Base-by-base conservation (phyloP, 1,140 invertebrate species). In the Neotoxoptera formosana region DNA sequence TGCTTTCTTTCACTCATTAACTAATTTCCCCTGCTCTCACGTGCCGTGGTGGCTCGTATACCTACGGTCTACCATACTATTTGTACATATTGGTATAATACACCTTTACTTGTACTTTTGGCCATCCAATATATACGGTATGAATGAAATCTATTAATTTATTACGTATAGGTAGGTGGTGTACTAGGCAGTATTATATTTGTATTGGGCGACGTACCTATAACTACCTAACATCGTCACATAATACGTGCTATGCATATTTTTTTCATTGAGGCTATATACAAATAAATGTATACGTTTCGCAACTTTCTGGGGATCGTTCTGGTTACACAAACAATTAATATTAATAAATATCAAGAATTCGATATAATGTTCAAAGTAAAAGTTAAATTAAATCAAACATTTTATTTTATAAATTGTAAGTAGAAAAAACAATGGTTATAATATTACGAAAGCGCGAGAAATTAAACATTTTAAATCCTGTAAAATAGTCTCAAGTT, bases 1-100 rank as follows among this genome's bases (percentile, higher is more conserved):
- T 93, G 76, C 91, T 84, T 93, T 93, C 91, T 93, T 93, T 93
- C 91, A 86, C 91, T 93, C 81, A 93, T 93, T 93, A 86, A 84
- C 76, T 84, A 86, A 86, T 93, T 83, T 86, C 91, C 91, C 91
- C 91, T 93, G 91, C 91, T 89, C 88, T 89, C 51, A 7, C 51
- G 34, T 53, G n/a, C 30, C 14, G 4, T 7, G n/a, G 60, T 76
- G 14, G 14, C 30, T 67, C n/a, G 60, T 45, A 84, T 45, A 45
- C 11, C 21, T 88, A 88, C 51, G 23, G 23, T 51, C 25, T 34
- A 47, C 60, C 30, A 67, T 86, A 86, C 47, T 60, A 30, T 60
- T 30, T 30, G 56, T 9, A 17, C 30, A 87, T n/a, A n/a, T n/a
- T n/a, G n/a, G n/a, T n/a, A n/a, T 2, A 8, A 25, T 87, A 48